phyloP scores from a whole-genome alignment of 2,888 invertebrate genomes.

The Epiperipatus broadwayi region DNA sequence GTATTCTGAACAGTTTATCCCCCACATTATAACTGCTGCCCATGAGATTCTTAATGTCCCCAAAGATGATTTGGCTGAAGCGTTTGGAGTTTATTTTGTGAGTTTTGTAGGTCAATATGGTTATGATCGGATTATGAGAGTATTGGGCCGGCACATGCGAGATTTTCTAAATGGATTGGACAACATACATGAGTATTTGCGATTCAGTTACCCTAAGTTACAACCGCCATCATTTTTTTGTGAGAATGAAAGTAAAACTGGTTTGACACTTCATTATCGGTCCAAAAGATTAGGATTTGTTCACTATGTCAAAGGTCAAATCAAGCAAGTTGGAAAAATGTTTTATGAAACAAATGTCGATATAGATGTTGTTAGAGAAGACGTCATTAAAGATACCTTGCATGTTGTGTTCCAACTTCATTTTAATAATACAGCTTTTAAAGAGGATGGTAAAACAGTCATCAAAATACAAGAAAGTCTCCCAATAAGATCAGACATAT shows the following conservation, averaged over 20 bases:
- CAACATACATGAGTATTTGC: constrained; percentile 88
- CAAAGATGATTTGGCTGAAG: constrained; percentile 74
- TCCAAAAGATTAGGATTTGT: constrained; percentile 82
- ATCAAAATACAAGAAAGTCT: too few relatives aligned
- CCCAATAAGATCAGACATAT: too few relatives aligned
- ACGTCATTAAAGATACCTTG: constrained; percentile 66
- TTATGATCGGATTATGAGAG: constrained; percentile 72
- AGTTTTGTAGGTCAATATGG: constrained; percentile 83
- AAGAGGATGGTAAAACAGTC: too few relatives aligned
- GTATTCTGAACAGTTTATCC: constrained; percentile 72
- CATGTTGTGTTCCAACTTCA: constrained; percentile 82
- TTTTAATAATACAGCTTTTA: constrained; percentile 77
- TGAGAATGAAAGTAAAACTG: constrained; percentile 78
- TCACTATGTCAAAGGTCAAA: constrained; percentile 91
- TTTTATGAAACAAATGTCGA: constrained; percentile 88
- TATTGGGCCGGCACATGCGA: constrained; percentile 75
- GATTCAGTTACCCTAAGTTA: constrained; percentile 77
- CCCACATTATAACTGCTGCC: constrained; percentile 22
- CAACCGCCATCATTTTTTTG: constrained; percentile 89
- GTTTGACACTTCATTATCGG: constrained; percentile 76
- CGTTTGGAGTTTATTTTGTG: constrained; percentile 83
- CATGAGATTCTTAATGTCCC: constrained; percentile 58
- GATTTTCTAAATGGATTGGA: constrained; percentile 86
- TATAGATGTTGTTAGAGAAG: constrained; percentile 69
- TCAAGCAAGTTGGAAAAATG: constrained; percentile 29